Conservation (phyloP, 2,113 vertebrate genomes). For the Thalassoma bifasciatum region DNA sequence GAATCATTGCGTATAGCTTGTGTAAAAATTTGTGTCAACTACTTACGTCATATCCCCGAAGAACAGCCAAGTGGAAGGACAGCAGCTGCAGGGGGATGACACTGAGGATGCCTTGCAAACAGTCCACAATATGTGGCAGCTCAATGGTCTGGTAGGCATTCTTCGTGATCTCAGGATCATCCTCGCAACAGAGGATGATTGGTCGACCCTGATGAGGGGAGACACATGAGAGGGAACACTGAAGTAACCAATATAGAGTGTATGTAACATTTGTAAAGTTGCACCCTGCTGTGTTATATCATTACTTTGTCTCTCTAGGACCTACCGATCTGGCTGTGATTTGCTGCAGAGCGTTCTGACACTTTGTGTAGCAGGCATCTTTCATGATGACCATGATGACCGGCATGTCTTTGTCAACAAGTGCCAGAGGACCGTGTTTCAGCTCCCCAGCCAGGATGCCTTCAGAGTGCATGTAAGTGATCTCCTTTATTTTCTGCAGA, state of each 20-base stretch:
- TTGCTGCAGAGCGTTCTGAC: slow-evolving; percentile 96
- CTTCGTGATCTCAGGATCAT: slow-evolving; percentile 89
- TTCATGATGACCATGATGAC: slow-evolving; percentile 98
- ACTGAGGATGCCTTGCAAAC: slow-evolving; percentile 94
- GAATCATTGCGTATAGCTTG: background rate
- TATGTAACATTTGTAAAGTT: background rate
- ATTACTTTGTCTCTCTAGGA: slow-evolving; percentile 6
- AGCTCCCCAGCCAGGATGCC: slow-evolving; percentile 96
- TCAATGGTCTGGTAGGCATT: slow-evolving; percentile 92
- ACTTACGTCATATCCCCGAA: slow-evolving; percentile 95
- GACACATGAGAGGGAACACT: background rate
- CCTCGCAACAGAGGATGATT: slow-evolving; percentile 91
- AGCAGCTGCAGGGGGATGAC: slow-evolving; percentile 95
- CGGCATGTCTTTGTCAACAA: slow-evolving; percentile 95
- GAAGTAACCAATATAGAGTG: background rate
- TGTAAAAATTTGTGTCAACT: background rate
- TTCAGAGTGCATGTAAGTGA: slow-evolving; percentile 98
- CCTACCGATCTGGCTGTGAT: slow-evolving; percentile 93
- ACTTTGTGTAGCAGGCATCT: slow-evolving; percentile 93
- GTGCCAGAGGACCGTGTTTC: slow-evolving; percentile 94
- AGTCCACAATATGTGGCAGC: slow-evolving; percentile 94
- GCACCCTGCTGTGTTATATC: background rate
- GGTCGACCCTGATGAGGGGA: slow-evolving; percentile 88
- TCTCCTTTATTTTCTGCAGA: slow-evolving; percentile 97
- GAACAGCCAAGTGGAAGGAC: slow-evolving; percentile 96